Percentiles rank a stretch among this genome's conserved stretches.
These are phyloP conservation scores for Sebastolobus altivelis DNA, from an alignment of 2,797 vertebrate genomes.

Conservation along the genomic window DNA sequence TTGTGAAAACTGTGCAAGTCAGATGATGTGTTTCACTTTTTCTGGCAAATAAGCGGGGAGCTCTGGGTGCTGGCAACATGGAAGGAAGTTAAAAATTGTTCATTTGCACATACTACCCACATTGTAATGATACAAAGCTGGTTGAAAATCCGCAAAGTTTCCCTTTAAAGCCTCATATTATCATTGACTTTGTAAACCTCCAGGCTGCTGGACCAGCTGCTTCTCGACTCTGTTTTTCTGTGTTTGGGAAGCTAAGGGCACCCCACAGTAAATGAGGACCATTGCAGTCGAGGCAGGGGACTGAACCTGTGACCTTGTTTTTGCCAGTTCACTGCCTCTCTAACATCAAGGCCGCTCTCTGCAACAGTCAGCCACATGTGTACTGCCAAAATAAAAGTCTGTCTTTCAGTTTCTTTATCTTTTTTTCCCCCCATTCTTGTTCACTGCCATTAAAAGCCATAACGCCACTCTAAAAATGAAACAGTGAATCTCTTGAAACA, in stretches of 20 bases:
- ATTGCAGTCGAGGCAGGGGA: conserved; percentile 5
- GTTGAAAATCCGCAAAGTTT: not conserved
- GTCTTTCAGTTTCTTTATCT: conserved; percentile 29
- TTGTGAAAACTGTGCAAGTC: no score
- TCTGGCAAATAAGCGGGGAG: no score
- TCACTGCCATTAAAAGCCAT: conserved; percentile 49
- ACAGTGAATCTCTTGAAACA: conserved; percentile 65
- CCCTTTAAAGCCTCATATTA: not conserved
- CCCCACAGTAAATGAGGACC: conserved; percentile 42
- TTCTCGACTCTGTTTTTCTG: not conserved
- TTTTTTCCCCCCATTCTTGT: not conserved
- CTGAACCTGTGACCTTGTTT: conserved; percentile 43
- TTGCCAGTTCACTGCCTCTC: conserved; percentile 42
- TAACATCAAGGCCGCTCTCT: conserved; percentile 1
- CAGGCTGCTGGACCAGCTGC: conserved; percentile 5
- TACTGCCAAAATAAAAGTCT: conserved; percentile 18
- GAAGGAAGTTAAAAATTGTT: no score
- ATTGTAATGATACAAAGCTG: no score
- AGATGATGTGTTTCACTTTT: no score
- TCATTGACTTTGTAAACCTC: conserved; percentile 2
- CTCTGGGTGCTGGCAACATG: no score
- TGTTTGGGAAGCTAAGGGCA: conserved; percentile 25
- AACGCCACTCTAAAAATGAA: conserved; percentile 52
- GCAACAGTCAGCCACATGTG: conserved; percentile 14
- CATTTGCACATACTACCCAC: no score